phyloP scores from a whole-genome alignment of 2,888 invertebrate genomes.

The Diaphora mendica region DNA sequence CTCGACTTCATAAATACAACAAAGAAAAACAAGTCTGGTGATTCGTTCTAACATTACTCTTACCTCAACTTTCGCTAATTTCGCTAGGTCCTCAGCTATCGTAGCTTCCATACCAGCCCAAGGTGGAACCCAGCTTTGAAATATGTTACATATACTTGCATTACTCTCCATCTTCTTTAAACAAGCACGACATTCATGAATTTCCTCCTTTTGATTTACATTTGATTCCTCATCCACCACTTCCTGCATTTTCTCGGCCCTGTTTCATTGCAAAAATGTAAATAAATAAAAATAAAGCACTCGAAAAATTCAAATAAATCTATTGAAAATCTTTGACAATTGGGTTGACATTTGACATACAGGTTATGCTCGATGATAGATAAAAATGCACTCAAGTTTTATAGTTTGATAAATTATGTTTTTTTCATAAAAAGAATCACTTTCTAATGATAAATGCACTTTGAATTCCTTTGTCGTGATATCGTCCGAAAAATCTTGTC shows the following conservation, averaged over 20 bases:
- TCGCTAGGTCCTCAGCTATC: slow-evolving; percentile 71
- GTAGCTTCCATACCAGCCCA: slow-evolving; percentile 68
- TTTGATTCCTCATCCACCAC: slow-evolving; percentile 11
- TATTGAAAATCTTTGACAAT: slow-evolving; percentile 36
- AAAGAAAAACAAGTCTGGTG: not conserved
- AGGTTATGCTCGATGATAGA: slow-evolving; percentile 40
- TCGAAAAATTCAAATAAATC: slow-evolving; percentile 23
- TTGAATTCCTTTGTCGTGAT: not conserved
- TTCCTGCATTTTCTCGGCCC: slow-evolving; percentile 39
- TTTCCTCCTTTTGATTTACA: slow-evolving; percentile 6
- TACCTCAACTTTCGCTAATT: slow-evolving; percentile 71
- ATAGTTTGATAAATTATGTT: not conserved
- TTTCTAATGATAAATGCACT: not conserved
- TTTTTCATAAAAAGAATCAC: slow-evolving; percentile 9
- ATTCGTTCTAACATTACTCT: not conserved
- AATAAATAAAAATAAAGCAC: slow-evolving; percentile 26
- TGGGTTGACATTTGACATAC: slow-evolving; percentile 47
- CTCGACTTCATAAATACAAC: not conserved
- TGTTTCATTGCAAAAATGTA: slow-evolving; percentile 30
- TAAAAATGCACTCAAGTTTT: slow-evolving; percentile 31
- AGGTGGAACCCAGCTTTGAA: slow-evolving; percentile 65
- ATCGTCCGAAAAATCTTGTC: not conserved
- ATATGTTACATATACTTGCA: slow-evolving; percentile 59
- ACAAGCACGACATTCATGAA: slow-evolving; percentile 72
- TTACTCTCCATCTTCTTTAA: slow-evolving; percentile 56